Conservation (phyloP, 1,140 invertebrate species). For the Diorhabda carinulata region DNA sequence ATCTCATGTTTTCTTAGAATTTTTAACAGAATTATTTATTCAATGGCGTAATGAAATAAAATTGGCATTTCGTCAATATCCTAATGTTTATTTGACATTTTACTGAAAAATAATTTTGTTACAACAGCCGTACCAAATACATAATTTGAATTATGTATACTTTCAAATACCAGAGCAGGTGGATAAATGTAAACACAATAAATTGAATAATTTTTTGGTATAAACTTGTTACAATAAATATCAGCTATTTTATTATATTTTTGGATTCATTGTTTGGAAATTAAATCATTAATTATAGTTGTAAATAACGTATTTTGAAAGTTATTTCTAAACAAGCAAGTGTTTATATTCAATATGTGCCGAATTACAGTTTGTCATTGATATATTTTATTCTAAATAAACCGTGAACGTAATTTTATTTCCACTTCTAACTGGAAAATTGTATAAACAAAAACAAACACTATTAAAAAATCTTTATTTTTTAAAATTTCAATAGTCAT, state of each 20-base stretch:
- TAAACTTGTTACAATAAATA: neutral
- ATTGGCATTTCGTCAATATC: no score
- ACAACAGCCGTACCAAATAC: neutral
- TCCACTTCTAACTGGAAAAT: no score
- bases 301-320: conserved; percentile 9
- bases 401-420: neutral
- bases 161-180: neutral
- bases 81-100: neutral
- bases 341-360: conserved; percentile 1
- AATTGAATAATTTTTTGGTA: neutral
- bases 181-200: neutral
- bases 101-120: neutral
- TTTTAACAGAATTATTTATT: no score
- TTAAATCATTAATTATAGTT: neutral
- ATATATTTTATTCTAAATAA: conserved; percentile 3
- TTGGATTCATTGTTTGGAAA: conserved; percentile 1
- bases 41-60: no score
- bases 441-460: no score
- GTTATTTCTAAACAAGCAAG: conserved; percentile 19
- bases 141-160: neutral
- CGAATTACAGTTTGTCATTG: conserved; percentile 2
- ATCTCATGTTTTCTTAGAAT: no score
- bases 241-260: neutral
- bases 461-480: no score
- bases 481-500: no score